Percentiles rank a stretch among this genome's conserved stretches.
Evolutionary conservation across 2,113 vertebrate genomes (phyloP).

Genomic region (Nothobranchius kuhntae): DNA sequence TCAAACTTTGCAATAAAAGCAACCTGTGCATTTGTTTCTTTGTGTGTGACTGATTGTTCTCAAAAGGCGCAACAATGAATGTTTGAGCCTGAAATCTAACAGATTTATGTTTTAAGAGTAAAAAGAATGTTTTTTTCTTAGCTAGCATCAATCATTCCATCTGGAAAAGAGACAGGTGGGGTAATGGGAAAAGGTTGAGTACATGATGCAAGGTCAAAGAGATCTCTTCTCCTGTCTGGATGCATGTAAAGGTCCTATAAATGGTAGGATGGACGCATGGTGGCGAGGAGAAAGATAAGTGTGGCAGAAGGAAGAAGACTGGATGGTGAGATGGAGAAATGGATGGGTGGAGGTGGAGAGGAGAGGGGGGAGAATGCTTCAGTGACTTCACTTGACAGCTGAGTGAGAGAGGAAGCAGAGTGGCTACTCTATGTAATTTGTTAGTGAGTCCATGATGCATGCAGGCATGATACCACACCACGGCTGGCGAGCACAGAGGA

Average conservation of each 20-base stretch:
- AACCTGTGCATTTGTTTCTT: not conserved
- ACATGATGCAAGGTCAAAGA: conserved; percentile 28
- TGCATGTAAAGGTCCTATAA: conserved; percentile 44
- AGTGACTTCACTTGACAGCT: conserved; percentile 78
- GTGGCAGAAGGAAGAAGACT: conserved; percentile 24
- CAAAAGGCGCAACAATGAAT: not conserved
- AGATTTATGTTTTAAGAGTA: not conserved
- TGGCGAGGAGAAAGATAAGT: conserved; percentile 20
- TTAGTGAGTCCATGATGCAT: conserved; percentile 77
- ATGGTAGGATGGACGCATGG: conserved; percentile 12
- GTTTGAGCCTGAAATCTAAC: not conserved
- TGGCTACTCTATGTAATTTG: conserved; percentile 79
- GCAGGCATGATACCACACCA: conserved; percentile 69
- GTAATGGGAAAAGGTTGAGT: conserved; percentile 35
- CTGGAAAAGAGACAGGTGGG: conserved; percentile 5
- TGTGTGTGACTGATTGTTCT: not conserved
- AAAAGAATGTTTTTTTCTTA: not conserved
- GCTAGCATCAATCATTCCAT: not conserved
- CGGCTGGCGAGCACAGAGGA: conserved; percentile 51
- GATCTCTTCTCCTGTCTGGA: conserved; percentile 37
- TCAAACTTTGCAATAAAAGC: not conserved
- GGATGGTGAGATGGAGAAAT: conserved; percentile 42
- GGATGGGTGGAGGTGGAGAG: conserved; percentile 54
- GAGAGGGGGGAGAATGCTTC: conserved; percentile 65
- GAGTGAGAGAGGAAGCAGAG: conserved; percentile 77